phyloP scores from a whole-genome alignment of 1,140 invertebrate genomes.

The Trichonephila clavata region DNA sequence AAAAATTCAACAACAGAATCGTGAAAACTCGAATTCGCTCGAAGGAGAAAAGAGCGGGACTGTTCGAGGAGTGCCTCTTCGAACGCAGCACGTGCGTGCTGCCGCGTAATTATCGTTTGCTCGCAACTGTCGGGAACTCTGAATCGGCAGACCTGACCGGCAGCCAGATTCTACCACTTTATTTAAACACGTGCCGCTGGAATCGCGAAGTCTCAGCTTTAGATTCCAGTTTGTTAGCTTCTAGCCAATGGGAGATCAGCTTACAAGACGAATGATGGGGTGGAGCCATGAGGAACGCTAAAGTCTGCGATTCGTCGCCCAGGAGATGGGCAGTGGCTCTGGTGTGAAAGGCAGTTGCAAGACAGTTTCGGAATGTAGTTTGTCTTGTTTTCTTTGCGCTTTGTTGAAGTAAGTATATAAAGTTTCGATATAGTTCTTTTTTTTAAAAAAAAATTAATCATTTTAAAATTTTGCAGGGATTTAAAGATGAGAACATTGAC shows the following conservation, averaged over 20 bases:
- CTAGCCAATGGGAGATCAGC: conserved; percentile 29
- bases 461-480: no score
- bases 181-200: conserved; percentile 65
- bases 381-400: not conserved
- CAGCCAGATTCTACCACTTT: conserved; percentile 54
- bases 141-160: conserved; percentile 52
- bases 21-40: not conserved
- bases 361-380: not conserved
- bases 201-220: not conserved
- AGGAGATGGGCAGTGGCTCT: not conserved
- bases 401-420: not conserved
- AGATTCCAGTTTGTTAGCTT: not conserved
- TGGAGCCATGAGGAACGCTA: not conserved
- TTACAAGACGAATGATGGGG: conserved; percentile 58
- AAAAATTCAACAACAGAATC: no score
- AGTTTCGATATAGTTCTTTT: not conserved
- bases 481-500: no score
- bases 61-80: no score
- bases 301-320: not conserved
- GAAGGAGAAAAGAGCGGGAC: not conserved
- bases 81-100: conserved; percentile 5
- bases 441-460: not conserved
- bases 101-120: conserved; percentile 12
- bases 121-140: not conserved
- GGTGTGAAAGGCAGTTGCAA: not conserved